Evolutionary conservation across 2,113 vertebrate species (phyloP).

Genomic region (Nothoprocta perdicaria): DNA sequence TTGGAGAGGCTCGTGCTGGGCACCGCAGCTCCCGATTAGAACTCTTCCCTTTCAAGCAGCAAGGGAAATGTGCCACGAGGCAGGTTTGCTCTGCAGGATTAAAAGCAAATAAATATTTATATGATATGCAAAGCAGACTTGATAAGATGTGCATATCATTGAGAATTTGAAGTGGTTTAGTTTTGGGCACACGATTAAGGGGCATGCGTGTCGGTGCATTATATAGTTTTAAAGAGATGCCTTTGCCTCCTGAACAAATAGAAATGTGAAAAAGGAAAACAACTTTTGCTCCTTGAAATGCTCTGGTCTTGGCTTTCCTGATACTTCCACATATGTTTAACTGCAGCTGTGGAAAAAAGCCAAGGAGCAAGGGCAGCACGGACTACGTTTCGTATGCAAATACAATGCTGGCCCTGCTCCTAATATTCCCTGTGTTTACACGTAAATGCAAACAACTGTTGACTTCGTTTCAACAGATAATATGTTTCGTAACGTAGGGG

Average conservation of each 20-base stretch:
- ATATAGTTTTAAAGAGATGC: background rate
- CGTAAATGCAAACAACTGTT: slow-evolving; percentile 71
- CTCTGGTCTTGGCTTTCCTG: slow-evolving; percentile 13
- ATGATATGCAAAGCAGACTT: slow-evolving; percentile 54
- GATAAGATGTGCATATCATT: slow-evolving; percentile 56
- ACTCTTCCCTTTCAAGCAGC: background rate
- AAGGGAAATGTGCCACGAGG: slow-evolving; percentile 56
- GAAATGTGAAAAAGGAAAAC: background rate
- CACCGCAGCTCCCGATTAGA: background rate
- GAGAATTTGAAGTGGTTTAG: slow-evolving; percentile 61
- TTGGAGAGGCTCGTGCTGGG: background rate
- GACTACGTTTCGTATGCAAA: slow-evolving; percentile 63
- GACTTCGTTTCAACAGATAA: slow-evolving; percentile 73
- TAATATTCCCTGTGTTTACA: slow-evolving; percentile 66
- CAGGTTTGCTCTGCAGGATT: slow-evolving; percentile 73
- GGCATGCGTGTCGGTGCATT: background rate
- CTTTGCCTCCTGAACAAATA: background rate
- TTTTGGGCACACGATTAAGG: slow-evolving; percentile 42
- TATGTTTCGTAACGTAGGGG: slow-evolving; percentile 65
- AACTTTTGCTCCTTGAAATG: background rate
- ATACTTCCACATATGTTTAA: background rate
- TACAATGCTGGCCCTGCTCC: slow-evolving; percentile 46
- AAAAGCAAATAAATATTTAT: slow-evolving; percentile 78
- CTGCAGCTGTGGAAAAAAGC: slow-evolving; percentile 57
- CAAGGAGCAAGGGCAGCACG: slow-evolving; percentile 40